Percentiles rank a stretch among this genome's conserved stretches.
Evolutionary conservation across 2,888 invertebrate genomes (phyloP).

Genomic region (Eilema depressum): DNA sequence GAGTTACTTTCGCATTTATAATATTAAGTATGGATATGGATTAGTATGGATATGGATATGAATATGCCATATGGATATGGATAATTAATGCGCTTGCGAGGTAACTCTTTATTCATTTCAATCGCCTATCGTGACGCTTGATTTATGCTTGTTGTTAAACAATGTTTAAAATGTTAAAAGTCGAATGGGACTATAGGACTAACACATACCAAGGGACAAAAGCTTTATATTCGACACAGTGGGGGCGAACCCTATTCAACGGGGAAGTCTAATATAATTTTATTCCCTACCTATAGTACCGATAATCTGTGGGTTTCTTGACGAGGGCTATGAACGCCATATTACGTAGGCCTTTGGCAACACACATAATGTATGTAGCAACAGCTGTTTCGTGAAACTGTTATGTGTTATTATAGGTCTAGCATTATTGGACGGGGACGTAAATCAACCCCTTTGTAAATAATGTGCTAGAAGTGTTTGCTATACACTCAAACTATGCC

Average conservation of each 20-base stretch:
- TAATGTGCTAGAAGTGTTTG: constrained; percentile 35
- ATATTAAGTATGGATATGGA: too few species aligned
- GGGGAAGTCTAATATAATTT: constrained; percentile 53
- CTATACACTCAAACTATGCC: constrained; percentile 26
- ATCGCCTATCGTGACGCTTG: background rate
- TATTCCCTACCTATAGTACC: constrained; percentile 50
- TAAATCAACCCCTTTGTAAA: constrained; percentile 54
- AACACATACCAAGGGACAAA: constrained; percentile 7
- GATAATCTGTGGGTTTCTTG: constrained; percentile 48
- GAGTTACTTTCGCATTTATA: too few species aligned
- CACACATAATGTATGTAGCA: constrained; percentile 30
- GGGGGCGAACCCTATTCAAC: constrained; percentile 54
- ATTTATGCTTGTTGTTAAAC: background rate
- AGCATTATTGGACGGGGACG: constrained; percentile 38
- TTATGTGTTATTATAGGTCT: constrained; percentile 44
- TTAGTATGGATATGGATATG: too few species aligned
- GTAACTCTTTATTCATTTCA: background rate
- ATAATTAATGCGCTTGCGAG: background rate
- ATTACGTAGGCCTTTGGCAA: constrained; percentile 40
- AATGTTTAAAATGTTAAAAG: constrained; percentile 8
- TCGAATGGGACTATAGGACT: constrained; percentile 6
- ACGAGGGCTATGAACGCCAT: constrained; percentile 56
- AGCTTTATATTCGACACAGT: constrained; percentile 34
- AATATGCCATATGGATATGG: too few species aligned
- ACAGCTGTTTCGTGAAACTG: constrained; percentile 39